Base-by-base conservation (phyloP, 2,797 vertebrate genomes). In the Alcedo quadribrachys region DNA sequence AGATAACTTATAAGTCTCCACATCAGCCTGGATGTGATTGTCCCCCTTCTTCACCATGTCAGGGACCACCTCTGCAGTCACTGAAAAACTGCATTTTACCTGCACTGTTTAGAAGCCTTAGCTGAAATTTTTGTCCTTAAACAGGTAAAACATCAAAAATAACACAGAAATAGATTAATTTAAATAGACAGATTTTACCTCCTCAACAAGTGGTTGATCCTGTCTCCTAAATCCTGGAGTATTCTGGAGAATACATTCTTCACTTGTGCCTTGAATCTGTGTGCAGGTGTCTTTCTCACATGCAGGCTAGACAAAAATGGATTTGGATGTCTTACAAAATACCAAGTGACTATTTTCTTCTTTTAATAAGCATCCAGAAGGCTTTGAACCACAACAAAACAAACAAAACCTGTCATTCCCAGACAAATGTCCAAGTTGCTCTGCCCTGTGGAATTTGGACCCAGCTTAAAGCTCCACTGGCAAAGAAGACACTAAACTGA, bases 351-450 rank as follows among this genome's bases (percentile, higher is more conserved):
- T 91, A 5, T 89, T 95, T 96, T 63, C n/a, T 48, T 32, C 40
- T 76, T 70, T 69, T 61, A 91, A 80, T 81, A 85, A 85, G 62
- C 79, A 81, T 81, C 58, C 69, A 75, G 62, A 81, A 93, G 78
- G 79, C 54, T 94, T 83, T 89, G 84, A 89, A 81, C 42, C 45
- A 57, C 57, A 88, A 70, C 58, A 93, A 80, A 95, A 43, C 43
- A 87, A 95, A 66, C 85, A 92, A 94, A 95, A n/a, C 73, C 69
- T 94, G 88, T 85, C 69, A 78, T 87, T 90, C 27, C 55, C 62
- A 93, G 73, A 95, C 25, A 95, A 93, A 91, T 73, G 37, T 66
- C 79, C 93, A 92, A 80, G 69, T 89, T 87, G 28, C 11, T 71
- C 40, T 69, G 17, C 87, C 82, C 85, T 70, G 17, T 71, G 86